These are phyloP conservation scores for Athrips mouffetella DNA, from an alignment of 2,888 invertebrate species.

Conservation along the genomic window DNA sequence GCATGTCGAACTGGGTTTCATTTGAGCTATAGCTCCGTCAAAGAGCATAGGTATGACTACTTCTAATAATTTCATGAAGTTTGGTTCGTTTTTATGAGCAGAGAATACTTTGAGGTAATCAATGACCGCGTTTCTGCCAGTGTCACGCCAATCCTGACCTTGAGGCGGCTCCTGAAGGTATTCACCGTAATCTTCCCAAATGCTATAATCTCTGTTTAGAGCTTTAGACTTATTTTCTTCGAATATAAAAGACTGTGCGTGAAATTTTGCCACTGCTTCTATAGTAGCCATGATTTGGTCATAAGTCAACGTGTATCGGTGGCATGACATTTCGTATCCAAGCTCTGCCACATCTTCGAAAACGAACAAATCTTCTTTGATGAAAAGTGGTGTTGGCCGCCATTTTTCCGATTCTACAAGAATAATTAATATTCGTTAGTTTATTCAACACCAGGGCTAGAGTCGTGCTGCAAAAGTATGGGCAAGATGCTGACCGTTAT, in stretches of 20 bases:
- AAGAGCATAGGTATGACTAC: constrained; percentile 40
- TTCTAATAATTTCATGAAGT: constrained; percentile 40
- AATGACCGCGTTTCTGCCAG: constrained; percentile 56
- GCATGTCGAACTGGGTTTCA: constrained; percentile 58
- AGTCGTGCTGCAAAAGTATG: too few species aligned
- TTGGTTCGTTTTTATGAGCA: constrained; percentile 38
- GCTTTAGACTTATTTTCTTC: constrained; percentile 59
- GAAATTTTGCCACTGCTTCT: constrained; percentile 66
- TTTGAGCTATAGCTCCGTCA: constrained; percentile 41
- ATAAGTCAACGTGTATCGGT: constrained; percentile 44
- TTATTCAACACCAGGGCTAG: too few species aligned
- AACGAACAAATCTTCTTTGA: constrained; percentile 54
- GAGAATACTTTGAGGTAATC: constrained; percentile 57
- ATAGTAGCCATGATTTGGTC: constrained; percentile 60
- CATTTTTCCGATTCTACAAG: constrained; percentile 35
- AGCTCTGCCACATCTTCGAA: constrained; percentile 58
- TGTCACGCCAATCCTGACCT: constrained; percentile 48
- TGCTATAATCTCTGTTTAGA: constrained; percentile 49
- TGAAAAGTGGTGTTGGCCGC: constrained; percentile 48
- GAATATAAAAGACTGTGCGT: constrained; percentile 66
- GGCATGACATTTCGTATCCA: constrained; percentile 53
- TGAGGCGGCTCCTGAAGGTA: constrained; percentile 46
- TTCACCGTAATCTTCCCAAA: constrained; percentile 57
- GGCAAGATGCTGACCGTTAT: too few species aligned
- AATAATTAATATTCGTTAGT: background rate